Conservation (phyloP, 2,888 invertebrate genomes). For the Pristionchus arcanus region DNA sequence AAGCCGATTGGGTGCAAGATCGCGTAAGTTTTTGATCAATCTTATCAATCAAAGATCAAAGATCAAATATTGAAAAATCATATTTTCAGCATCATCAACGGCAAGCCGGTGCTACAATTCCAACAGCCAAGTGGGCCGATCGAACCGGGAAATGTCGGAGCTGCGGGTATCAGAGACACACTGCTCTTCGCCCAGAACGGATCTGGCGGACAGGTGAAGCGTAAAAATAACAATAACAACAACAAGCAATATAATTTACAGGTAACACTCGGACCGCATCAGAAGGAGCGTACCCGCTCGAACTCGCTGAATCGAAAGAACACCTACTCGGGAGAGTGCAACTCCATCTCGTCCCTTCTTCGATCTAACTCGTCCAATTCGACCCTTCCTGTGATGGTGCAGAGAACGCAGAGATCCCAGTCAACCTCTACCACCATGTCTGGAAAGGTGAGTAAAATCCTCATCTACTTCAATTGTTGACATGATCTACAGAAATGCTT, state of each 20-base stretch:
- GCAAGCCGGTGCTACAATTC: constrained; percentile 24
- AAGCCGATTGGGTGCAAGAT: constrained; percentile 30
- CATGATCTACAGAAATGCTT: no score
- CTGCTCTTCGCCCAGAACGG: constrained; percentile 74
- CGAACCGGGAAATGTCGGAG: not conserved
- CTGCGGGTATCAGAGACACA: constrained; percentile 54
- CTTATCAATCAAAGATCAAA: not conserved
- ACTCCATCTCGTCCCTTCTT: constrained; percentile 23
- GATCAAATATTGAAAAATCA: not conserved
- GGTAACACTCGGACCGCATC: constrained; percentile 17
- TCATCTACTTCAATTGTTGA: no score
- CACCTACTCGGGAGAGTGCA: constrained; percentile 8
- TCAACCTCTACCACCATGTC: not conserved
- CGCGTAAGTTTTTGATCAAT: not conserved
- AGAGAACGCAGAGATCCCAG: not conserved
- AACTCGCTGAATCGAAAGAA: not conserved
- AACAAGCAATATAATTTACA: not conserved
- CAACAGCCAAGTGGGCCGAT: constrained; percentile 38
- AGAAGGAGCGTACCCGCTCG: constrained; percentile 33
- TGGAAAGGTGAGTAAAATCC: not conserved
- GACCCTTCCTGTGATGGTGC: not conserved
- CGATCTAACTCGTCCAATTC: not conserved
- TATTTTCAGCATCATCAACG: constrained; percentile 19
- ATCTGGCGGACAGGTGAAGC: constrained; percentile 72
- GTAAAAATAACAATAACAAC: not conserved